phyloP scores from a whole-genome alignment of 2,888 invertebrate genomes.

The Timandra comae region DNA sequence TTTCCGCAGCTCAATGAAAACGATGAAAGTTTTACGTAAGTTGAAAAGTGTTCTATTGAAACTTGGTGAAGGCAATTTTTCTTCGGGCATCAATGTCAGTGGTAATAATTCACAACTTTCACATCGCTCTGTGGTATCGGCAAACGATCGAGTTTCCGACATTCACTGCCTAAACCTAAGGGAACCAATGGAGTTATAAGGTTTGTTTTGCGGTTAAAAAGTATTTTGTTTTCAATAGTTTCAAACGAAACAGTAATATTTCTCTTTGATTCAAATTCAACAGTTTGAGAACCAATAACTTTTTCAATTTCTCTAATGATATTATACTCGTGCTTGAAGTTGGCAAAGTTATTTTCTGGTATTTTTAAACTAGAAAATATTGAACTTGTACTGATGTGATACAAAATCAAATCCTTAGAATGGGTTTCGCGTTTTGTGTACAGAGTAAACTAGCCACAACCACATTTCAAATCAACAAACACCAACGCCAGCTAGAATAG shows the following conservation, averaged over 20 bases:
- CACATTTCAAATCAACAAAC: background rate
- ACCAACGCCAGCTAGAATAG: slow-evolving; percentile 31
- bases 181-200: slow-evolving; percentile 3
- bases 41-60: slow-evolving; percentile 38
- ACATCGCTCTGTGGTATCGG: slow-evolving; percentile 13
- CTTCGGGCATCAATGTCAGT: slow-evolving; percentile 54
- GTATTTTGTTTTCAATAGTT: slow-evolving; percentile 4
- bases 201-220: slow-evolving; percentile 3
- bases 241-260: no score
- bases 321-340: no score
- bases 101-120: slow-evolving; percentile 56
- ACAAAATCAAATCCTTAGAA: no score
- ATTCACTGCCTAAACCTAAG: slow-evolving; percentile 9
- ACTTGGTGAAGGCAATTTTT: slow-evolving; percentile 54
- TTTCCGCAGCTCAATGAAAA: slow-evolving; percentile 20
- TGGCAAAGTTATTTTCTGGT: no score
- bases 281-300: no score
- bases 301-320: no score
- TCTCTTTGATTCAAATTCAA: no score
- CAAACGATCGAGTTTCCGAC: slow-evolving; percentile 8
- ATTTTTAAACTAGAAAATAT: no score
- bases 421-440: no score
- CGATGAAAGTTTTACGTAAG: slow-evolving; percentile 22
- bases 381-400: background rate
- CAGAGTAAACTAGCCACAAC: background rate